Base-by-base conservation (phyloP, 2,797 vertebrate species). In the Alouatta caraya region DNA sequence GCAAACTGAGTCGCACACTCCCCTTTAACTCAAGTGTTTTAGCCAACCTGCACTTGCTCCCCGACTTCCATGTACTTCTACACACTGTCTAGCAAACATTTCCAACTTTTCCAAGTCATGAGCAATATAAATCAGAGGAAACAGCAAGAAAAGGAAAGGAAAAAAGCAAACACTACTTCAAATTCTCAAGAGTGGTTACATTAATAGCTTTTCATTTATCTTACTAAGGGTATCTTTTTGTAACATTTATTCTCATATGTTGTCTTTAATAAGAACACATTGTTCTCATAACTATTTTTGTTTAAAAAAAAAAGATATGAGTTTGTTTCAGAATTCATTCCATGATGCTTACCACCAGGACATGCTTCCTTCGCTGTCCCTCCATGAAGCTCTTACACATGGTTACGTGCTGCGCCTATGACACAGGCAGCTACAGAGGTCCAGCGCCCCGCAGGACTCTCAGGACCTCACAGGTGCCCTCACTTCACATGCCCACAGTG, bases 401-500 rank as follows among this genome's bases (percentile, higher is more conserved):
- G 7, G 8, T 19, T 8, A 14, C 5, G 3, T 24, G 28, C 1
- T 28, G 42, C 12, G 26, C 10, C 11, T 4, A 30, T 0, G 9
- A 28, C 64, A 64, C 0, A 14, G 24, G 33, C 22, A 75, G 55
- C 24, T 13, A 33, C 12, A 88, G 7, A 44, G 5, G 19, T 3
- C 61, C 26, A 10, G 5, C 19, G 5, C 22, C 9, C 4, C 81
- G 7, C 15, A 39, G 11, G 70, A 52, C 26, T 79, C n/a, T 19
- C 2, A 42, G 0, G 0, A 17, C 30, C 59, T 73, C 28, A 28
- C 28, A 50, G 15, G 33, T 50, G 33, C 37, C 28, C 30, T 21
- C 24, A 1, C 1, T 64, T 72, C 5, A 6, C 12, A 22, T 1
- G 3, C 44, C 8, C 24, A 28, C 0, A 19, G 7, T 28, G 1